Evolutionary conservation across 2,888 invertebrate genomes (phyloP), one percentile per base, ranked within the genome.

Genomic region (Syritta pipiens): DNA sequence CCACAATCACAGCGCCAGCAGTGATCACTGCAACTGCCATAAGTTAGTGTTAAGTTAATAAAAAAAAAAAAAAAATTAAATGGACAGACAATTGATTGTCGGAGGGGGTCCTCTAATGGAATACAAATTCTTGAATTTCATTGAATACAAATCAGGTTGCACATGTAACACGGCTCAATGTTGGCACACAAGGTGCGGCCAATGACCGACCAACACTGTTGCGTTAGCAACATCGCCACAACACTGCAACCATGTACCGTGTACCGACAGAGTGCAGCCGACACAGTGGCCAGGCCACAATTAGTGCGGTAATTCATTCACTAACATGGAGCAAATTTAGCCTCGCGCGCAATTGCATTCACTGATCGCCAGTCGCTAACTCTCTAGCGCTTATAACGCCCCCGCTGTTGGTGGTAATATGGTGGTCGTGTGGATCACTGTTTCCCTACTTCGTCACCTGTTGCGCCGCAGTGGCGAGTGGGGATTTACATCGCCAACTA

Each of bases 131-230:
- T 75, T 75, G 68, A 81, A 75, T 81, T 75, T 69, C 74, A 74
- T 75, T 81, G 72, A 74, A 69, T 53, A 63, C 60, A 75, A 81
- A 69, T 81, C 62, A 69, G 68, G 79, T 79, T 79, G 79, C 74
- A 68, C 68, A 79, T 79, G 68, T 67, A 79, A 74, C 57, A 51
- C 72, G 44, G 79, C 79, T 72, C 82, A 82, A 82, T 82, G 82
- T 82, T 81, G 81, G 81, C 76, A 82, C 69, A 81, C 81, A 81
- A 81, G 79, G 79, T 81, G 77, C 82, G 82, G 81, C 77, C 82
- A 82, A 82, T 82, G 82, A 82, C 82, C 82, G 81, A 74, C 74
- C 76, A 74, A 77, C 59, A 75, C 65, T 51, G 46, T 30, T 30
- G 57, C 48, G 44, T 37, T 48, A 46, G 44, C 48, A 68, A 40